Evolutionary conservation across 1,140 invertebrate genomes (phyloP).

Genomic region (Drosophila tsacasi): DNA sequence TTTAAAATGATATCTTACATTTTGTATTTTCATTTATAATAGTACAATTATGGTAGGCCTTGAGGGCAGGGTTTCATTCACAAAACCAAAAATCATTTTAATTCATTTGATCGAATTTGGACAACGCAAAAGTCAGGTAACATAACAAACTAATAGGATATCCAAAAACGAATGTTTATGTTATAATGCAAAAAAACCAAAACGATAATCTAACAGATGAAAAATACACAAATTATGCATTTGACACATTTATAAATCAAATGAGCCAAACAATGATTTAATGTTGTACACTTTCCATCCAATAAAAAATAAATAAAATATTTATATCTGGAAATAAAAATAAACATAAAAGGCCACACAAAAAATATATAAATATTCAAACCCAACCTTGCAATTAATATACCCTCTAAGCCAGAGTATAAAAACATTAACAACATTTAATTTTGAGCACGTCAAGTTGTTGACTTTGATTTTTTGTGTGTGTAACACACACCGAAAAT

Average conservation of each 20-base stretch:
- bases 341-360: background rate
- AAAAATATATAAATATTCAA: background rate
- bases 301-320: slow-evolving; percentile 9
- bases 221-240: slow-evolving; percentile 40
- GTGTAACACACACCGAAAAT: slow-evolving; percentile 32
- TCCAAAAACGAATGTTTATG: background rate
- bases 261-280: slow-evolving; percentile 6
- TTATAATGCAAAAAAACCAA: slow-evolving; percentile 8
- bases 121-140: slow-evolving; percentile 1
- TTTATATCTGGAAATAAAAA: background rate
- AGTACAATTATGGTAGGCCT: slow-evolving; percentile 33
- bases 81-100: slow-evolving; percentile 14
- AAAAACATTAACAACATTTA: slow-evolving; percentile 59
- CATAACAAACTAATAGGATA: slow-evolving; percentile 4
- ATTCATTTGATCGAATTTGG: slow-evolving; percentile 11
- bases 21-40: slow-evolving; percentile 19
- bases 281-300: background rate
- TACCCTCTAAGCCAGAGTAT: slow-evolving; percentile 9
- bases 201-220: slow-evolving; percentile 5
- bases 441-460: slow-evolving; percentile 68
- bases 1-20: slow-evolving; percentile 10
- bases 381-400: slow-evolving; percentile 8
- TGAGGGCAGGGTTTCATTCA: slow-evolving; percentile 26
- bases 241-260: slow-evolving; percentile 58
- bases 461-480: slow-evolving; percentile 71